Conservation (phyloP, 2,888 invertebrate species). For the Hartigia nigra region DNA sequence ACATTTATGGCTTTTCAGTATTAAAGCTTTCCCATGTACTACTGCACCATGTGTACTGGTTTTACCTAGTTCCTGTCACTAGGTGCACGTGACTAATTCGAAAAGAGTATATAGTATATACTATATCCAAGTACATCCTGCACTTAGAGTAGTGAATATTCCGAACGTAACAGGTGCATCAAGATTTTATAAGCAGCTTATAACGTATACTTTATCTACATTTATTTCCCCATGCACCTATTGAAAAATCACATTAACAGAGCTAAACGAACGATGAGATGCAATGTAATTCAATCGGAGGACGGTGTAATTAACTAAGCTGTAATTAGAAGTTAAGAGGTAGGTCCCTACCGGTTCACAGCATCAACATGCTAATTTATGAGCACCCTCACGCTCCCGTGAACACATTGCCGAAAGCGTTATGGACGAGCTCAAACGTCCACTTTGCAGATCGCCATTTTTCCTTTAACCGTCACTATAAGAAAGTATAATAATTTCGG, state of each 20-base stretch:
- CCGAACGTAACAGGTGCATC: background rate
- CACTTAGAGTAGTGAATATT: background rate
- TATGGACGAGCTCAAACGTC: slow-evolving; percentile 22
- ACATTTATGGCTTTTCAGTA: background rate
- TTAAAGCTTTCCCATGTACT: background rate
- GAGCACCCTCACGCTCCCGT: slow-evolving; percentile 32
- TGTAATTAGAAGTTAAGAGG: background rate
- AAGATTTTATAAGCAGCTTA: background rate
- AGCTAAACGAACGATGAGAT: background rate
- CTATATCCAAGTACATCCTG: background rate
- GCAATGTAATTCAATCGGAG: background rate
- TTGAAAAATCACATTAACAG: background rate
- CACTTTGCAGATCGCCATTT: slow-evolving; percentile 18
- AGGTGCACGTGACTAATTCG: background rate
- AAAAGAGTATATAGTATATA: background rate
- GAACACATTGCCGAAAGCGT: slow-evolving; percentile 31
- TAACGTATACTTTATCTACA: background rate
- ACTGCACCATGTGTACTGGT: background rate
- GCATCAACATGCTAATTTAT: slow-evolving; percentile 38
- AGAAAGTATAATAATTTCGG: no score
- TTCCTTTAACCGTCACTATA: background rate
- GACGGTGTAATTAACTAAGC: background rate
- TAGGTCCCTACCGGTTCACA: slow-evolving; percentile 23
- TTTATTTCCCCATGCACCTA: background rate
- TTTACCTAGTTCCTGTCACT: background rate